Percentiles rank a stretch among this genome's conserved stretches.
Evolutionary conservation across 2,113 vertebrate species (phyloP).

Genomic region (Cinclus cinclus): DNA sequence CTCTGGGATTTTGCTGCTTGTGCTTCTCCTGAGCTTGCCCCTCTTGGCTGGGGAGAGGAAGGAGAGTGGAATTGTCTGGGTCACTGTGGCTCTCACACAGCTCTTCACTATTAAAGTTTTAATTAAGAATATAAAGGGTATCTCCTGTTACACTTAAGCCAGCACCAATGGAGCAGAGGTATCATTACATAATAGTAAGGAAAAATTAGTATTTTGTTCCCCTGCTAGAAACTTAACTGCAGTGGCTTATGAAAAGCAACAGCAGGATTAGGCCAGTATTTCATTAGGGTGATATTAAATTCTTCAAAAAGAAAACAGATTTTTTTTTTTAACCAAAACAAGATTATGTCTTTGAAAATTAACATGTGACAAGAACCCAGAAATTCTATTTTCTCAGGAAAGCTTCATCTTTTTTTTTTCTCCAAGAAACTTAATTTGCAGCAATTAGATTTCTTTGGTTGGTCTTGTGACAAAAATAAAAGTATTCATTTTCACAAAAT

Average conservation of each 20-base stretch:
- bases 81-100: neutral
- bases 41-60: neutral
- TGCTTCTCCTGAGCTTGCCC: neutral
- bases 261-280: neutral
- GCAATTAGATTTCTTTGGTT: neutral
- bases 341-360: neutral
- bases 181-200: neutral
- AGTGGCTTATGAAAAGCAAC: neutral
- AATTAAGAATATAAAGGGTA: slow-evolving; percentile 7
- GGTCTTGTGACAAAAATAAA: neutral
- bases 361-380: neutral
- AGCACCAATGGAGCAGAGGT: neutral
- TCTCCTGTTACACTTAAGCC: neutral
- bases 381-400: neutral
- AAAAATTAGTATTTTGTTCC: neutral
- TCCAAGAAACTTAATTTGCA: neutral
- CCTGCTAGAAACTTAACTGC: neutral
- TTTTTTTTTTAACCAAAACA: neutral
- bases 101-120: neutral
- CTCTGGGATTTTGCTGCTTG: neutral
- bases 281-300: neutral
- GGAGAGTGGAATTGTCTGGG: neutral
- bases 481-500: neutral
- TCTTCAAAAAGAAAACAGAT: neutral
- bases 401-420: neutral